Evolutionary conservation across 2,113 vertebrate species (phyloP).

Genomic region (Camelus dromedarius): DNA sequence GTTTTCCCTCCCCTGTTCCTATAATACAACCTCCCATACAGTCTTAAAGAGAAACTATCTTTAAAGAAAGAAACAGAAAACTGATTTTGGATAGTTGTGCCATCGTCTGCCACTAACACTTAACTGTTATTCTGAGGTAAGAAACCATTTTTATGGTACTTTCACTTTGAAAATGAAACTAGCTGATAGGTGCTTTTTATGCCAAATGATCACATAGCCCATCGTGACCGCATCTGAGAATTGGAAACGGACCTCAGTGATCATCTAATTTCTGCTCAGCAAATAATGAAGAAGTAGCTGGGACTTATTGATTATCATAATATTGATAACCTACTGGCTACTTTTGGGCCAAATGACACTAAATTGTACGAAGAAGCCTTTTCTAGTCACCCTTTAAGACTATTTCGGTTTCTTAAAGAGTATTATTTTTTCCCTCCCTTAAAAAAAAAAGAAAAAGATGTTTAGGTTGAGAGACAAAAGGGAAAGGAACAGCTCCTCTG

Average conservation of each 20-base stretch:
- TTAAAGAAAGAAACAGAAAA: slow-evolving; percentile 20
- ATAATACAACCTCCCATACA: neutral
- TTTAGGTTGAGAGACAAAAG: neutral
- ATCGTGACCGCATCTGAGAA: neutral
- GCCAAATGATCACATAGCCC: neutral
- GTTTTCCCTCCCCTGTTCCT: no score
- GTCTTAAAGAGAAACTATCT: neutral
- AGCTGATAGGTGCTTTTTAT: slow-evolving; percentile 44
- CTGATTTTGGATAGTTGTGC: neutral
- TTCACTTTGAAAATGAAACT: slow-evolving; percentile 48
- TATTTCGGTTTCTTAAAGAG: neutral
- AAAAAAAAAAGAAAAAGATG: neutral
- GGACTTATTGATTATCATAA: neutral
- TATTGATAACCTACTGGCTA: neutral
- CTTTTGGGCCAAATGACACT: neutral
- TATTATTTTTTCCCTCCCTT: neutral
- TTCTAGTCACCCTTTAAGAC: neutral
- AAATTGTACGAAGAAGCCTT: slow-evolving; percentile 15
- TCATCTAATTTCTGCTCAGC: neutral
- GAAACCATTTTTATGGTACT: slow-evolving; percentile 7
- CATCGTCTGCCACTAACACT: neutral
- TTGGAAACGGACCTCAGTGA: neutral
- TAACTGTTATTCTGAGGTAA: slow-evolving; percentile 44
- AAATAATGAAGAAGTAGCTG: neutral
- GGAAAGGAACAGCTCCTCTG: neutral